Evolutionary conservation across 2,797 vertebrate genomes (phyloP), one percentile per base, ranked within the genome.

Genomic region (Xiphorhynchus erythropygius): DNA sequence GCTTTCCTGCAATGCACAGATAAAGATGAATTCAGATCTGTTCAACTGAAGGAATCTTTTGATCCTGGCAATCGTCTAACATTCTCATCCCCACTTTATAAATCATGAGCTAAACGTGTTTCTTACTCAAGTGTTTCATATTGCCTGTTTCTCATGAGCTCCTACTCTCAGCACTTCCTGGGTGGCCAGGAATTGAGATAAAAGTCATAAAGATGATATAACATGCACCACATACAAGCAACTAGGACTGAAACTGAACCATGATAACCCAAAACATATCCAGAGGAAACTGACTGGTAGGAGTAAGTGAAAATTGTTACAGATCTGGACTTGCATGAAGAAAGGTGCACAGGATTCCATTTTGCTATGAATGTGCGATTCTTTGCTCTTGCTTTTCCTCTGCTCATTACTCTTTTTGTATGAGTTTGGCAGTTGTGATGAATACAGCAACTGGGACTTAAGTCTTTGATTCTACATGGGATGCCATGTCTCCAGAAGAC

Each of bases 141-240:
- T 10, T 75, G 49, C 33, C 10, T 37, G 32, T 19, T 84, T 24
- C 33, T 75, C 33, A 12, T 3, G 22, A 0, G 3, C 4, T 64
- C 50, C 39, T 53, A 19, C 28, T 47, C 62, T 47, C 24, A 67
- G 39, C 24, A 39, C 28, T 24, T 60, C 56, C 60, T 52, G n/a
- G 2, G 28, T 32, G 44, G 73, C 27, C 60, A 86, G 52, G 86
- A 86, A 63, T 8, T 7, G 44, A 75, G 21, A 49, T 24, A 27
- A 87, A 52, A 9, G 57, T 13, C 8, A 62, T 63, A 86, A 37
- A 37, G 24, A 49, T 18, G 2, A 18, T 24, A 50, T 2, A 8
- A 55, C 33, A 89, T 0, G 4, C 2, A 35, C 7, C 33, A 44
- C 2, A 0, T 35, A 84, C 21, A 18, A 77, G 27, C 63, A 73